These are phyloP conservation scores for Cettia cetti DNA, from an alignment of 2,113 vertebrate species.

Conservation along the genomic window DNA sequence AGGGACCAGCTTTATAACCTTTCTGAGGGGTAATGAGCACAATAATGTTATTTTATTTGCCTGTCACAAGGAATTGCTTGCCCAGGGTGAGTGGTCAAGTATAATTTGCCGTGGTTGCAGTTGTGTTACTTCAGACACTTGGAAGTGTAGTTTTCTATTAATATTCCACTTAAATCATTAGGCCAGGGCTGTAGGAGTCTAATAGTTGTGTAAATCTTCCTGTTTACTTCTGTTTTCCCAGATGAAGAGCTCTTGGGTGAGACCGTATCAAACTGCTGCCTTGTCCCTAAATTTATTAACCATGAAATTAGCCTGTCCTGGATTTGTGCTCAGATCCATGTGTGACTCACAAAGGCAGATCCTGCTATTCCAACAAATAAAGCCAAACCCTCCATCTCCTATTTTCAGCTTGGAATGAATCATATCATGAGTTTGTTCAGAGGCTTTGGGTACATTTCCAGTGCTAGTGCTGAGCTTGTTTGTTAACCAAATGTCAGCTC, in stretches of 20 bases:
- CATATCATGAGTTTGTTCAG: constrained; percentile 12
- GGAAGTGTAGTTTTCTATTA: background rate
- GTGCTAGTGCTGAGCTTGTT: constrained; percentile 9
- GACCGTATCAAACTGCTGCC: background rate
- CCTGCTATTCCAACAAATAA: background rate
- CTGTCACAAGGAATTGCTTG: constrained; percentile 34
- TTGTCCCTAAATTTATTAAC: constrained; percentile 27
- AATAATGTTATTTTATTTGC: constrained; percentile 9
- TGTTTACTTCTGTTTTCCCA: constrained; percentile 21
- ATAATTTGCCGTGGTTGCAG: background rate
- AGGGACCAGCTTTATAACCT: background rate
- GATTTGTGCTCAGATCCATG: background rate
- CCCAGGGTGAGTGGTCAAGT: background rate
- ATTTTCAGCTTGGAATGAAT: constrained; percentile 17
- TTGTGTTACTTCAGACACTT: background rate
- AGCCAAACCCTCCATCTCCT: background rate
- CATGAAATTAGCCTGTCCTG: constrained; percentile 21
- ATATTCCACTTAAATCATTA: constrained; percentile 5
- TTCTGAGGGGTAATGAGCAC: background rate
- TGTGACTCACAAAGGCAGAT: background rate
- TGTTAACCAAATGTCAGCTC: constrained; percentile 18
- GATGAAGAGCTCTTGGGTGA: constrained; percentile 9
- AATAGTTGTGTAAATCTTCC: constrained; percentile 28
- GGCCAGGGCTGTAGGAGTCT: background rate
- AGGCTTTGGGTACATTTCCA: background rate